Evolutionary conservation across 2,888 invertebrate genomes (phyloP).

Genomic region (Teleogryllus oceanicus): DNA sequence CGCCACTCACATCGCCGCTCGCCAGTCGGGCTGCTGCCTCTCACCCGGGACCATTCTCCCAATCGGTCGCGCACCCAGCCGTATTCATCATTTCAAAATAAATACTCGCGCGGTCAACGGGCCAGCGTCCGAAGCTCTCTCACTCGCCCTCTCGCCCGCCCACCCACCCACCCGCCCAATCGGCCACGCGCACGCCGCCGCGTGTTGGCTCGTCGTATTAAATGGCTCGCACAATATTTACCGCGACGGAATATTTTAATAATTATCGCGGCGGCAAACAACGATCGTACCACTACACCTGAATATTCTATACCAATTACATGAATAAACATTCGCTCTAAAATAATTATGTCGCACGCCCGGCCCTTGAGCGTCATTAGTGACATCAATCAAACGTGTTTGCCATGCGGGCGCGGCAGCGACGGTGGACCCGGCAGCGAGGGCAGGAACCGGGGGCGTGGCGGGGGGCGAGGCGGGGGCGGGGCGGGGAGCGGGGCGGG

Average conservation of each 20-base stretch:
- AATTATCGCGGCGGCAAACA: conserved; percentile 1
- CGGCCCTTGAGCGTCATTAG: background rate
- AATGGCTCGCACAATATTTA: conserved; percentile 11
- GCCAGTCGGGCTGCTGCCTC: too few species aligned
- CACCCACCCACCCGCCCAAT: background rate
- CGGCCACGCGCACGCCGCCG: background rate
- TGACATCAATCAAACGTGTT: background rate
- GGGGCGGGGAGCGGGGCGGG: too few species aligned
- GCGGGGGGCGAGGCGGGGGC: background rate
- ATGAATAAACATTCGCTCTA: conserved; percentile 5
- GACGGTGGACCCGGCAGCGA: background rate
- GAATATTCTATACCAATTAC: conserved; percentile 18
- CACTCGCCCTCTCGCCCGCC: too few species aligned
- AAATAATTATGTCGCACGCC: background rate
- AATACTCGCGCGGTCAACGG: too few species aligned
- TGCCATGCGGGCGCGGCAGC: background rate
- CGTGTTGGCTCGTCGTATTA: background rate
- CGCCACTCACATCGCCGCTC: too few species aligned
- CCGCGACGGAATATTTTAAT: conserved; percentile 9
- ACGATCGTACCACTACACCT: background rate
- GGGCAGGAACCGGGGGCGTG: background rate
- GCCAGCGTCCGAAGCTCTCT: too few species aligned
- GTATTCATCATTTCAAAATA: too few species aligned
- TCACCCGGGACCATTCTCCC: too few species aligned
- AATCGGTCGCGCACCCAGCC: too few species aligned